Conservation (phyloP, 2,797 vertebrate genomes). For the Poeciliopsis paucimaculata region DNA sequence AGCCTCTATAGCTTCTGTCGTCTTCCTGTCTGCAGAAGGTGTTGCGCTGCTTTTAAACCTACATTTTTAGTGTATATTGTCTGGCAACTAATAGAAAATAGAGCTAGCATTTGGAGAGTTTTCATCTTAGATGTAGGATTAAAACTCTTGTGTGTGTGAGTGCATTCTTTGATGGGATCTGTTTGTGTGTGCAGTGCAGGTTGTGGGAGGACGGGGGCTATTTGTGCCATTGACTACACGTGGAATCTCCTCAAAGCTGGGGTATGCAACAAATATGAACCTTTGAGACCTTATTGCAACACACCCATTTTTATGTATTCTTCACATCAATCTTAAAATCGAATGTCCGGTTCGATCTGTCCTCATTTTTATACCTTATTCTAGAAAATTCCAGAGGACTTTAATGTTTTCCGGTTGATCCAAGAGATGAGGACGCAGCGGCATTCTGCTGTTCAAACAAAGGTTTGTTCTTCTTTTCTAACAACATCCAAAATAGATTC, state of each 20-base stretch:
- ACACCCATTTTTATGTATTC: neutral
- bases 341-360: neutral
- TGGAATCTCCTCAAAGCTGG: slow-evolving; percentile 99
- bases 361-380: slow-evolving; percentile 30
- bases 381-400: slow-evolving; percentile 97
- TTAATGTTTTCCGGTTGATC: slow-evolving; percentile 96
- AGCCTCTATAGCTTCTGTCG: slow-evolving; percentile 58
- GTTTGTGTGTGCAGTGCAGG: slow-evolving; percentile 87
- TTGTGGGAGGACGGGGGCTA: slow-evolving; percentile 97
- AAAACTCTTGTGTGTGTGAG: neutral
- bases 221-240: slow-evolving; percentile 98
- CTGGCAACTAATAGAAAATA: neutral
- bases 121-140: neutral
- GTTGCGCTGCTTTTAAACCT: slow-evolving; percentile 1
- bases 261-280: slow-evolving; percentile 77
- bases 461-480: slow-evolving; percentile 78
- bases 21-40: slow-evolving; percentile 57
- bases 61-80: neutral
- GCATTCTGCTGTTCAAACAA: slow-evolving; percentile 98
- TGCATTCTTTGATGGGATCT: slow-evolving; percentile 27
- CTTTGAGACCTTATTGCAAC: neutral
- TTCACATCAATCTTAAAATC: neutral
- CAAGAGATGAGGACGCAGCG: slow-evolving; percentile 98
- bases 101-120: neutral
- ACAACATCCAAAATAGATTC: neutral